A percentile compares a stretch with the other conserved stretches of the same genome.
phyloP scores from a whole-genome alignment of 1,140 invertebrate species.

The Drosophila tropicalis region DNA sequence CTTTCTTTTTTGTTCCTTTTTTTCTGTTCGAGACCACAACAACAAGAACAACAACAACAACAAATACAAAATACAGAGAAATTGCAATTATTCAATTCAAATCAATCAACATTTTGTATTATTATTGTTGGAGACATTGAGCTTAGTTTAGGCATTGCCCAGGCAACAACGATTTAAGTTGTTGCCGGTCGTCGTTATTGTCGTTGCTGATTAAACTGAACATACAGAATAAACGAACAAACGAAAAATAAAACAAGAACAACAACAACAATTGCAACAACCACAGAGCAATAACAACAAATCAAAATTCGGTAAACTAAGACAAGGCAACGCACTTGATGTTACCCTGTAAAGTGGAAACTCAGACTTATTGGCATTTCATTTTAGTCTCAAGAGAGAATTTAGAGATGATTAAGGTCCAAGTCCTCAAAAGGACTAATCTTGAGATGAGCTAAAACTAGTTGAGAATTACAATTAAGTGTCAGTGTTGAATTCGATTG shows the following conservation, averaged over 20 bases:
- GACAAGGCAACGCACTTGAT: neutral
- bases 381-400: no score
- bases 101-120: slow-evolving; percentile 67
- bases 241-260: neutral
- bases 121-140: slow-evolving; percentile 64
- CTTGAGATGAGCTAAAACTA: no score
- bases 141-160: slow-evolving; percentile 69
- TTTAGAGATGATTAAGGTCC: no score
- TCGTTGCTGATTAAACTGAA: slow-evolving; percentile 70
- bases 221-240: slow-evolving; percentile 31
- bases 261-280: neutral
- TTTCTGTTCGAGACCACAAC: slow-evolving; percentile 17
- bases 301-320: slow-evolving; percentile 5
- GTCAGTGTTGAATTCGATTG: no score
- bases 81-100: slow-evolving; percentile 83
- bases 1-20: slow-evolving; percentile 22
- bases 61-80: slow-evolving; percentile 26
- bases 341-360: neutral
- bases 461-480: no score
- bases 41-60: slow-evolving; percentile 20
- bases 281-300: slow-evolving; percentile 3
- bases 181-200: slow-evolving; percentile 20
- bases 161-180: slow-evolving; percentile 73
- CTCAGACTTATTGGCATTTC: no score
- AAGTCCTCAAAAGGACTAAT: no score